phyloP scores from a whole-genome alignment of 2,888 invertebrate genomes.

The Scotopteryx bipunctaria region DNA sequence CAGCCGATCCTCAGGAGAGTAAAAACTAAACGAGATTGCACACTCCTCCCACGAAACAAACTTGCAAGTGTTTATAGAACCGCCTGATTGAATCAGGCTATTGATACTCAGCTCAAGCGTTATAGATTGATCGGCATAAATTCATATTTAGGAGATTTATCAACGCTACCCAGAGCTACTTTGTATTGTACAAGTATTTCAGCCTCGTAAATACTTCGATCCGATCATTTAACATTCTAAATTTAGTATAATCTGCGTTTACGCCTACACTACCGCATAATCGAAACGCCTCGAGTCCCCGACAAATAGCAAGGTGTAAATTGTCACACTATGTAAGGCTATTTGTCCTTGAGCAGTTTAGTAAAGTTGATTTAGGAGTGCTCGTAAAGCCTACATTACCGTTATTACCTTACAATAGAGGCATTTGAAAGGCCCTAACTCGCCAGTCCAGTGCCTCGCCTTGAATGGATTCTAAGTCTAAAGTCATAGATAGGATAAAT shows the following conservation, averaged over 20 bases:
- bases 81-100: not conserved
- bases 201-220: constrained; percentile 17
- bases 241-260: constrained; percentile 17
- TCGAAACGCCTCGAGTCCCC: constrained; percentile 10
- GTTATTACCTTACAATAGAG: constrained; percentile 26
- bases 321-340: constrained; percentile 27
- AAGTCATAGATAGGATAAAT: too few species aligned
- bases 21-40: too few species aligned
- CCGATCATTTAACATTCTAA: constrained; percentile 27
- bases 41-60: too few species aligned
- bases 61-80: not conserved
- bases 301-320: constrained; percentile 30
- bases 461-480: constrained; percentile 3
- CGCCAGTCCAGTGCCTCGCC: constrained; percentile 5
- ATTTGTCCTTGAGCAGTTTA: constrained; percentile 34
- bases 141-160: constrained; percentile 7
- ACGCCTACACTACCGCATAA: constrained; percentile 24
- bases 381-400: constrained; percentile 22
- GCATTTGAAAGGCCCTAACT: constrained; percentile 23
- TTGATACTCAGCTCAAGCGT: not conserved
- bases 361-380: constrained; percentile 26
- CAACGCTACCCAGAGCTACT: constrained; percentile 5
- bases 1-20: too few species aligned
- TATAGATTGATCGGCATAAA: constrained; percentile 8
- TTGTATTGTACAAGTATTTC: constrained; percentile 8